phyloP scores from a whole-genome alignment of 1,140 invertebrate species.

The Drosophila virilis region DNA sequence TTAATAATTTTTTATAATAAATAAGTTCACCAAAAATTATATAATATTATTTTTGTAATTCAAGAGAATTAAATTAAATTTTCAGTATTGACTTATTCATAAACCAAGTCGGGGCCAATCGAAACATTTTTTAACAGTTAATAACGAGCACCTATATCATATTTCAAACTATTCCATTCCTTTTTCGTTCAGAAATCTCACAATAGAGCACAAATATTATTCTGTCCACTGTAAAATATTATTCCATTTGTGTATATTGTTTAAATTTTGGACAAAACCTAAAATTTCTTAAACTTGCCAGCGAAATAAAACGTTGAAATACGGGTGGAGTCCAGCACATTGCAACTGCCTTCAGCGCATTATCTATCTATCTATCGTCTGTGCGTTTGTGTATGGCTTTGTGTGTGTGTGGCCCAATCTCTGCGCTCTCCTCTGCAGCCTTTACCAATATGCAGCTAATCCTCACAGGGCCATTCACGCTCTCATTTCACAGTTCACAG shows the following conservation, averaged over 20 bases:
- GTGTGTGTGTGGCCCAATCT: constrained; percentile 32
- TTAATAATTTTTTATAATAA: too few species aligned
- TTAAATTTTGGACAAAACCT: constrained; percentile 6
- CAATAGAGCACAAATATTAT: neutral
- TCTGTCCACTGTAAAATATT: constrained; percentile 14
- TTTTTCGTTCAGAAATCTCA: too few species aligned
- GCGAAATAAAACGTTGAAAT: constrained; percentile 16
- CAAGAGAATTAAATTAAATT: too few species aligned
- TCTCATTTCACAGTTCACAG: constrained; percentile 70
- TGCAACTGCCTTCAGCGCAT: neutral
- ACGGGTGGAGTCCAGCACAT: constrained; percentile 1
- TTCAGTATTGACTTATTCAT: too few species aligned
- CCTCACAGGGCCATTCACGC: constrained; percentile 48
- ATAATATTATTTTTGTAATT: too few species aligned
- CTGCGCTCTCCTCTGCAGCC: neutral
- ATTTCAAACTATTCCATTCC: too few species aligned
- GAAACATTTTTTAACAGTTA: too few species aligned
- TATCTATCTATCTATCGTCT: constrained; percentile 24
- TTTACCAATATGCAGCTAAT: constrained; percentile 6
- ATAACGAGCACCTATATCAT: too few species aligned
- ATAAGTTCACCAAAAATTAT: too few species aligned
- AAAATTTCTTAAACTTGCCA: neutral
- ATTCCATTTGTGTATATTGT: constrained; percentile 10
- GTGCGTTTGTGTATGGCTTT: constrained; percentile 45
- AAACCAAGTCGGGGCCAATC: too few species aligned